Conservation (phyloP, 2,797 vertebrate genomes). For the Rhincodon typus region DNA sequence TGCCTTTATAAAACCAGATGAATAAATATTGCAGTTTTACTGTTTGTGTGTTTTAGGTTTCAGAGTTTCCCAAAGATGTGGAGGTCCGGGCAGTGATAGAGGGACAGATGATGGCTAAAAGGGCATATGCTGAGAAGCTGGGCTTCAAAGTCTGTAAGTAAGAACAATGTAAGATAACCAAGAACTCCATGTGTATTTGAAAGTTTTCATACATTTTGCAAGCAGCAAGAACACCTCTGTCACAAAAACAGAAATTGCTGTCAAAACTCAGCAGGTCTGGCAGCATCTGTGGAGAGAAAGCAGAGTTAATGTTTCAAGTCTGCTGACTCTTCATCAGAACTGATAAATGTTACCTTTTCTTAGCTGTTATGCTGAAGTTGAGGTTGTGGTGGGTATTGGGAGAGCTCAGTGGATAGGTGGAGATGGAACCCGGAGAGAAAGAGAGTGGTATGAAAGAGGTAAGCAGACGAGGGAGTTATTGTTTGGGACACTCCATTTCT, state of each 20-base stretch:
- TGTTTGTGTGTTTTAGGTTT: conserved; percentile 58
- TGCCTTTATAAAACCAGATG: not conserved
- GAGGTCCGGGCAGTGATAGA: conserved; percentile 84
- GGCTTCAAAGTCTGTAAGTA: conserved; percentile 82
- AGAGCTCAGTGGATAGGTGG: too few species aligned
- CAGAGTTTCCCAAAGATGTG: conserved; percentile 59
- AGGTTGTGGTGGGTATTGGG: too few species aligned
- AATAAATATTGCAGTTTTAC: not conserved
- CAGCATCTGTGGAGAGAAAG: too few species aligned
- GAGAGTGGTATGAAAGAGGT: too few species aligned
- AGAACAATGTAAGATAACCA: not conserved
- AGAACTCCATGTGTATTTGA: not conserved
- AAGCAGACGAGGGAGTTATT: too few species aligned
- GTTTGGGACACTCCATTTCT: too few species aligned
- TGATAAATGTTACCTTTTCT: too few species aligned
- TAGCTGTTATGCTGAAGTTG: too few species aligned
- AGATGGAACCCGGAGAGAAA: too few species aligned
- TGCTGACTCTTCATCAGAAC: too few species aligned
- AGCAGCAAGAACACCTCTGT: not conserved
- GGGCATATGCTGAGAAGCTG: conserved; percentile 80
- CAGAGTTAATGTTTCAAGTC: too few species aligned
- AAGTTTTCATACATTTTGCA: not conserved
- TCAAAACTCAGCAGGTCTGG: too few species aligned
- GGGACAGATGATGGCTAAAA: conserved; percentile 88
- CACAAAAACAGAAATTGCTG: not conserved